Conservation (phyloP, 2,113 vertebrate genomes). For the Axis porcinus region DNA sequence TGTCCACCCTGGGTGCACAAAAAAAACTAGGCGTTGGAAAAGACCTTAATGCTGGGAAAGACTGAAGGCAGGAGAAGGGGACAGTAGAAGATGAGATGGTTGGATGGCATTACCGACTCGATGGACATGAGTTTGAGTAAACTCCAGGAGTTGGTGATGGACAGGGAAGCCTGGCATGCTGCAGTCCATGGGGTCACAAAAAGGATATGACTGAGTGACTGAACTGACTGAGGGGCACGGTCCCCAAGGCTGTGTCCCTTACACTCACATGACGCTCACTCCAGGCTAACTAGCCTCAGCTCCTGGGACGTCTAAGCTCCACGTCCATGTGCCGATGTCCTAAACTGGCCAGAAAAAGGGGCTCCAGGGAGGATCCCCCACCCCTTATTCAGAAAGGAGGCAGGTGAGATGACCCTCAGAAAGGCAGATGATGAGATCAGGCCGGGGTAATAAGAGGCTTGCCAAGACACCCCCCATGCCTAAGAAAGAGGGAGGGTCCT, state of each 20-base stretch:
- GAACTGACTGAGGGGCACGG: background rate
- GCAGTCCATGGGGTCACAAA: background rate
- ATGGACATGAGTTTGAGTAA: background rate
- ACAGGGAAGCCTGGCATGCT: background rate
- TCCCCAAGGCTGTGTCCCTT: background rate
- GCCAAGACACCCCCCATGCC: background rate
- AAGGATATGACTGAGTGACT: background rate
- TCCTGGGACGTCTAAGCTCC: background rate
- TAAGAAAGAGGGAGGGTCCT: background rate
- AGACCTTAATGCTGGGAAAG: background rate
- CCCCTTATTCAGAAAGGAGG: background rate
- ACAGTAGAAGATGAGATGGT: background rate
- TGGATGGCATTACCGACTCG: background rate
- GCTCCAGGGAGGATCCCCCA: background rate
- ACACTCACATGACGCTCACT: background rate
- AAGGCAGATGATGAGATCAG: background rate
- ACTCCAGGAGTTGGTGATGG: background rate
- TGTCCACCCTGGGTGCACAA: background rate
- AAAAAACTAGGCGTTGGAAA: background rate
- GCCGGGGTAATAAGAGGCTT: accelerated
- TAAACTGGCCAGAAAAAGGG: background rate
- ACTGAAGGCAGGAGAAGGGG: background rate
- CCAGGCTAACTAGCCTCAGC: background rate
- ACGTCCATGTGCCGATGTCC: background rate
- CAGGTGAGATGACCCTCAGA: background rate